These are phyloP conservation scores for Diorhabda carinulata DNA, from an alignment of 1,140 invertebrate species.

Conservation along the genomic window DNA sequence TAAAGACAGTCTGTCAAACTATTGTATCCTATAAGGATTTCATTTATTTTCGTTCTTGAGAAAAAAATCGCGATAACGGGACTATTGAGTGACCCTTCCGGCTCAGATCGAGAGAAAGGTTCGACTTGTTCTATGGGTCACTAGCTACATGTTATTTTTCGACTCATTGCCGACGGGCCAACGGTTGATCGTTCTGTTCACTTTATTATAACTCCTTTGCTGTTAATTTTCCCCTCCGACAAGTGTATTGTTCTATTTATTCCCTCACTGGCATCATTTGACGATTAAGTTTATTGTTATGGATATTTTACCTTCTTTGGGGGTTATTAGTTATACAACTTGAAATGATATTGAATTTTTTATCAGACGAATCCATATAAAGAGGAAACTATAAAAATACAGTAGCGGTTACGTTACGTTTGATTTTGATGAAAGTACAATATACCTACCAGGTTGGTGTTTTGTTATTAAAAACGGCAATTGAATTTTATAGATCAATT, in stretches of 20 bases:
- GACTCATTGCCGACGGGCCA: constrained; percentile 18
- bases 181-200: constrained; percentile 6
- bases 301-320: background rate
- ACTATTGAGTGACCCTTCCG: constrained; percentile 36
- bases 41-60: constrained; percentile 34
- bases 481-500: too few relatives aligned
- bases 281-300: constrained; percentile 4
- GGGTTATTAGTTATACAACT: too few relatives aligned
- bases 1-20: constrained; percentile 29
- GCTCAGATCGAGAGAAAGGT: constrained; percentile 23
- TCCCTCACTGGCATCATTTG: background rate
- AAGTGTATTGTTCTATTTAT: constrained; percentile 1
- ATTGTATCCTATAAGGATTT: constrained; percentile 34
- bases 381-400: too few relatives aligned
- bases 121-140: constrained; percentile 25
- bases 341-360: too few relatives aligned
- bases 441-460: too few relatives aligned
- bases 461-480: too few relatives aligned
- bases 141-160: constrained; percentile 27
- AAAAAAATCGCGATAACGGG: constrained; percentile 33
- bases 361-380: too few relatives aligned
- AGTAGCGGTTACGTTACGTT: too few relatives aligned
- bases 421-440: too few relatives aligned
- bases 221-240: background rate
- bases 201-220: constrained; percentile 9